phyloP scores from a whole-genome alignment of 2,888 invertebrate species.

The Sepioteuthis lessoniana region DNA sequence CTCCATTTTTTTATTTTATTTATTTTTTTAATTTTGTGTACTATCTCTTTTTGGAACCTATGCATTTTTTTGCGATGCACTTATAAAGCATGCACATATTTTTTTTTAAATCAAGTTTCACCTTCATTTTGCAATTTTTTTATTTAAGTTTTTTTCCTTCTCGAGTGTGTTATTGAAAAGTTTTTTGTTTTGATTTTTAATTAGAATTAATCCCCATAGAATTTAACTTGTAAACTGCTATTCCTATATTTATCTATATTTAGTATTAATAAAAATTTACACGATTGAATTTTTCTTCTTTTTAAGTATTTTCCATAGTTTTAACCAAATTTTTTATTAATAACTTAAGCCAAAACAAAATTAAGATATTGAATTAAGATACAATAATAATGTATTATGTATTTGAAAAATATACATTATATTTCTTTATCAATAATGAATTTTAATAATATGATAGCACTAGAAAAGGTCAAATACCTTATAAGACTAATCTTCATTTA shows the following conservation, averaged over 20 bases:
- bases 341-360: not conserved
- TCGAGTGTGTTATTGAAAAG: not conserved
- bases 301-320: too few species aligned
- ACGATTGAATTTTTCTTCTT: too few species aligned
- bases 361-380: not conserved
- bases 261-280: too few species aligned
- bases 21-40: too few species aligned
- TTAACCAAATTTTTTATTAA: not conserved
- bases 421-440: too few species aligned
- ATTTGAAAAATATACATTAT: too few species aligned
- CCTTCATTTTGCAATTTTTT: not conserved
- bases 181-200: not conserved
- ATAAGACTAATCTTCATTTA: too few species aligned
- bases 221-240: not conserved
- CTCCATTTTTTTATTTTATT: too few species aligned
- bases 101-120: not conserved
- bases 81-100: slow-evolving; percentile 2
- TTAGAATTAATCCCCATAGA: not conserved
- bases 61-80: not conserved
- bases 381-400: not conserved
- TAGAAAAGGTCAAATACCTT: not conserved
- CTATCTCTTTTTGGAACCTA: not conserved
- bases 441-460: not conserved
- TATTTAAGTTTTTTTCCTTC: not conserved
- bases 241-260: too few species aligned